Evolutionary conservation across 2,113 vertebrate species (phyloP).

Genomic region (Aegotheles bennettii): DNA sequence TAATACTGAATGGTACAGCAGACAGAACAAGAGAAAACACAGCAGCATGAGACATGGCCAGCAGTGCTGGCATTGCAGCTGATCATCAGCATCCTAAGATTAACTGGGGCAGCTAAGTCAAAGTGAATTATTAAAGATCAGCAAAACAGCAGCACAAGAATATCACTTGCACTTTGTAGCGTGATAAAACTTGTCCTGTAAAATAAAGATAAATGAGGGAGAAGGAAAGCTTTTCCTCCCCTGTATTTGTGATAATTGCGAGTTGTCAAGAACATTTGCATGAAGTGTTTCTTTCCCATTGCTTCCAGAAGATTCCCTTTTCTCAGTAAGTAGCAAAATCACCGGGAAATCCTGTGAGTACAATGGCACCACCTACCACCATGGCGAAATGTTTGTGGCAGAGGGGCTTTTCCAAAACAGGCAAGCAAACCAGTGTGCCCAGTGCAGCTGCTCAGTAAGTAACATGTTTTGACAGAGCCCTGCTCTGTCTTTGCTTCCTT

Average conservation of each 20-base stretch:
- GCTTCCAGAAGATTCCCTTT: slow-evolving; percentile 73
- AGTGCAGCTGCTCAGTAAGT: slow-evolving; percentile 83
- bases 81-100: background rate
- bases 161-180: background rate
- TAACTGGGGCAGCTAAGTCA: background rate
- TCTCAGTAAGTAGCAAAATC: slow-evolving; percentile 64
- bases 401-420: slow-evolving; percentile 79
- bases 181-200: background rate
- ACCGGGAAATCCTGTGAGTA: slow-evolving; percentile 78
- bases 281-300: background rate
- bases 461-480: background rate
- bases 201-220: background rate
- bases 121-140: background rate
- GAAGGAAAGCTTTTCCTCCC: background rate
- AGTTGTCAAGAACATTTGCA: background rate
- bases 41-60: background rate
- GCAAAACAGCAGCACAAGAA: background rate
- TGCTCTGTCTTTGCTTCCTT: background rate
- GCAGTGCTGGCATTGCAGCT: background rate
- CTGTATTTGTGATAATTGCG: background rate
- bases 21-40: background rate
- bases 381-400: slow-evolving; percentile 76
- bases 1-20: background rate
- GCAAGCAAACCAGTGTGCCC: slow-evolving; percentile 79
- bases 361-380: slow-evolving; percentile 77